These are phyloP conservation scores for Erynnis tages DNA, from an alignment of 2,888 invertebrate species.

Conservation along the genomic window DNA sequence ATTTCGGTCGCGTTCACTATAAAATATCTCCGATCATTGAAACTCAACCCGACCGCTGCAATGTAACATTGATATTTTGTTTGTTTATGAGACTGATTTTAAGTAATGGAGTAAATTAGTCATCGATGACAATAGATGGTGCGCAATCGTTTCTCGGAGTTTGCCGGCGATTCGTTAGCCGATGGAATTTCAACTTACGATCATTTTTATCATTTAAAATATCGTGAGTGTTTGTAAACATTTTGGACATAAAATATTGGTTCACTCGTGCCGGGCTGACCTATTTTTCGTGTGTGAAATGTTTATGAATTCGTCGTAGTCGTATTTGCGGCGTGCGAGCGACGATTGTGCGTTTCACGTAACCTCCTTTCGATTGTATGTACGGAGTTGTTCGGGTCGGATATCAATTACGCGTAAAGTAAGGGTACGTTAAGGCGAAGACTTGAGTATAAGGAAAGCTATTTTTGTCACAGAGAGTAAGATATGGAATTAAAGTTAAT, in stretches of 20 bases:
- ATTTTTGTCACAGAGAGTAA: slow-evolving; percentile 76
- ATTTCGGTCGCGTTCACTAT: slow-evolving; percentile 13
- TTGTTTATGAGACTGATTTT: slow-evolving; percentile 79
- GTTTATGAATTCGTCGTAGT: neutral
- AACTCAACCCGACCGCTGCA: slow-evolving; percentile 10
- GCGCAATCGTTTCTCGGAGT: neutral
- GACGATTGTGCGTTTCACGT: neutral
- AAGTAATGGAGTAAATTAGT: slow-evolving; percentile 63
- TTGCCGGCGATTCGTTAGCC: neutral
- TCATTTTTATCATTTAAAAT: too few relatives aligned
- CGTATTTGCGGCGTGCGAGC: neutral
- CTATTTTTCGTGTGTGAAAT: too few relatives aligned
- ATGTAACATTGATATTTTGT: slow-evolving; percentile 40
- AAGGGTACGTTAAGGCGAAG: slow-evolving; percentile 57
- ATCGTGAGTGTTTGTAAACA: too few relatives aligned
- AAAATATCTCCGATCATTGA: neutral
- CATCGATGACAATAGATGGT: slow-evolving; percentile 35
- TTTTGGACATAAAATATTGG: too few relatives aligned
- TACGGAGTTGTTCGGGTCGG: slow-evolving; percentile 54
- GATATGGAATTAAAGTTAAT: slow-evolving; percentile 44
- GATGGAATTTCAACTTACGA: too few relatives aligned
- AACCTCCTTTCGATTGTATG: slow-evolving; percentile 36
- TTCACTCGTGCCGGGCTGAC: too few relatives aligned
- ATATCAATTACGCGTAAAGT: slow-evolving; percentile 46
- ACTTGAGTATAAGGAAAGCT: slow-evolving; percentile 65